These are phyloP conservation scores for Orientallactaga bullata DNA, from an alignment of 2,113 vertebrate species.

Conservation along the genomic window DNA sequence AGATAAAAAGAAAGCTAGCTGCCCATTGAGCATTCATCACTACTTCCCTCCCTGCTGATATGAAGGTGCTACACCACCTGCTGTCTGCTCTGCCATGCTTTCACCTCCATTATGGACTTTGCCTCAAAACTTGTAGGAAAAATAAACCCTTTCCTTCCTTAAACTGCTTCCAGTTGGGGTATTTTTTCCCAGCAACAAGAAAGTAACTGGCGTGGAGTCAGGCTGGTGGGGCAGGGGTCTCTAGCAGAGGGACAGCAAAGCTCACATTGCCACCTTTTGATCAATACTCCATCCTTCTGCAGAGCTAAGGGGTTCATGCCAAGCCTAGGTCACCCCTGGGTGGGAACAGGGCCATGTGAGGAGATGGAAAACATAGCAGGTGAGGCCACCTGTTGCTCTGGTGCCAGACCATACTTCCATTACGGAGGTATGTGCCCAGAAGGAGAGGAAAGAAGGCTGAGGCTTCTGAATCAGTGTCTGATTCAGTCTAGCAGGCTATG, in stretches of 20 bases:
- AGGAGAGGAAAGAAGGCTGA: background rate
- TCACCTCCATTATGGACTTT: too few relatives aligned
- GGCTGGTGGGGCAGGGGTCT: background rate
- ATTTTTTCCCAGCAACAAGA: too few relatives aligned
- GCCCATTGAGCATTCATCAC: too few relatives aligned
- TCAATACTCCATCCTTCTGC: background rate
- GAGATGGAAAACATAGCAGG: constrained; percentile 81
- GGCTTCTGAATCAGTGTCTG: constrained; percentile 20
- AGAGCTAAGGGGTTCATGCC: constrained; percentile 51
- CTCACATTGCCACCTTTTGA: background rate
- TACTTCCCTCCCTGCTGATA: too few relatives aligned
- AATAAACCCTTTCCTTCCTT: too few relatives aligned
- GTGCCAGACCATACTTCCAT: constrained; percentile 45
- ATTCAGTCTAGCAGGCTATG: background rate
- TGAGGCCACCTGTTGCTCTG: constrained; percentile 75
- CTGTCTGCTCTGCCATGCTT: too few relatives aligned
- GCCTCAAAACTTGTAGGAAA: too few relatives aligned
- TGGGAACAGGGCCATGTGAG: constrained; percentile 79
- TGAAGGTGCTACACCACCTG: too few relatives aligned
- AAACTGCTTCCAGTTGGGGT: too few relatives aligned
- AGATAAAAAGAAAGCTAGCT: too few relatives aligned
- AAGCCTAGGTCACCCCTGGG: constrained; percentile 76
- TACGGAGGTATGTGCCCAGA: background rate
- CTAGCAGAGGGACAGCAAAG: background rate
- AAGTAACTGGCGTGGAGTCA: too few relatives aligned